phyloP scores from a whole-genome alignment of 2,888 invertebrate genomes.

The Drosophila tanythrix region DNA sequence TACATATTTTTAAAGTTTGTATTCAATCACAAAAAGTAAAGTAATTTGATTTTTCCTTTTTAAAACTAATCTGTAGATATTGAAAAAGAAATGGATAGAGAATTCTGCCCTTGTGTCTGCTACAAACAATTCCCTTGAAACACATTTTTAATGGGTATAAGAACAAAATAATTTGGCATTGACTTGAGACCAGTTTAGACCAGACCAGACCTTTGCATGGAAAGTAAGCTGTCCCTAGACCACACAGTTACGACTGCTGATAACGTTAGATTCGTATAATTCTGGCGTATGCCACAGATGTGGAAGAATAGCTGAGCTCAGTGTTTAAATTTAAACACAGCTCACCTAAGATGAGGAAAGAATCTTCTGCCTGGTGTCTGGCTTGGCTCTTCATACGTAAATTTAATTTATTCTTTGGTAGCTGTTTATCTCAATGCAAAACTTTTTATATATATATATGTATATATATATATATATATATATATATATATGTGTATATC shows the following conservation, averaged over 20 bases:
- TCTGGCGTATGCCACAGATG: constrained; percentile 17
- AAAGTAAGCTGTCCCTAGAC: constrained; percentile 34
- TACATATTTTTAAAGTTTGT: not conserved
- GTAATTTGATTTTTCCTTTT: not conserved
- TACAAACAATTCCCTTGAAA: not conserved
- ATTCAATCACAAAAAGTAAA: not conserved
- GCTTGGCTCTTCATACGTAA: constrained; percentile 35
- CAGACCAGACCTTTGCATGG: constrained; percentile 5
- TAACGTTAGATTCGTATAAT: constrained; percentile 46
- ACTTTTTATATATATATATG: constrained; percentile 35
- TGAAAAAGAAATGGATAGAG: not conserved
- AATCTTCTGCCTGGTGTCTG: constrained; percentile 25
- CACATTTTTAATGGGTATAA: not conserved
- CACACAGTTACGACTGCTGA: constrained; percentile 44
- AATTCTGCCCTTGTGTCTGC: not conserved
- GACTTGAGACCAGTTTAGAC: constrained; percentile 52
- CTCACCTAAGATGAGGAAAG: constrained; percentile 31
- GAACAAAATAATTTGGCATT: constrained; percentile 23
- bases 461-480: no score
- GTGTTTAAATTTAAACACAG: constrained; percentile 75
- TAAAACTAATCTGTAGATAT: not conserved
- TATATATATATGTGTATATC: constrained; percentile 14
- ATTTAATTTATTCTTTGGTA: constrained; percentile 78
- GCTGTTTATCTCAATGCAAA: constrained; percentile 68
- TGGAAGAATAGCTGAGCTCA: constrained; percentile 59